phyloP scores from a whole-genome alignment of 2,797 vertebrate species.

The Delichon dasypus region DNA sequence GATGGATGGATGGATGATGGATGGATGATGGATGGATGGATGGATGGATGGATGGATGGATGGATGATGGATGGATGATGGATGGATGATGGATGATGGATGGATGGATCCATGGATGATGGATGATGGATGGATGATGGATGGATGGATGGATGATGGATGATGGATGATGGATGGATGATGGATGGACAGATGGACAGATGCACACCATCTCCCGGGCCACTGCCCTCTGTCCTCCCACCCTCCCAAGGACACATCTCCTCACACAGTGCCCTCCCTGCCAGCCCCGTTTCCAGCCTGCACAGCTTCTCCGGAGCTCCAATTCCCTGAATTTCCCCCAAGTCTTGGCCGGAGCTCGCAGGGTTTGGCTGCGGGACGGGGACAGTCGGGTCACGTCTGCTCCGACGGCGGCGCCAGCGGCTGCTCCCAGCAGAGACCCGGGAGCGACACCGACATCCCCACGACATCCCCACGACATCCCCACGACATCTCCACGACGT shows the following conservation, averaged over 20 bases:
- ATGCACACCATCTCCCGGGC: background rate
- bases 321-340: background rate
- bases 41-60: background rate
- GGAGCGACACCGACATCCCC: background rate
- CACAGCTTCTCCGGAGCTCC: background rate
- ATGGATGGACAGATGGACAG: background rate
- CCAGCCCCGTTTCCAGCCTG: background rate
- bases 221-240: accelerated
- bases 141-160: too few species aligned
- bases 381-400: background rate
- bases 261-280: background rate
- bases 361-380: background rate
- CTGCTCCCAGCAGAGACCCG: background rate
- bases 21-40: too few species aligned
- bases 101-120: background rate
- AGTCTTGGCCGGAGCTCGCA: background rate
- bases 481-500: too few species aligned
- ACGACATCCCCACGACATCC: too few species aligned
- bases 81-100: background rate
- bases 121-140: too few species aligned
- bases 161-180: too few species aligned
- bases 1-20: too few species aligned
- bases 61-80: background rate
- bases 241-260: background rate
- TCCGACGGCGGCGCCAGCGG: accelerated